phyloP scores from a whole-genome alignment of 2,888 invertebrate species.

The Epsilonema sp. region DNA sequence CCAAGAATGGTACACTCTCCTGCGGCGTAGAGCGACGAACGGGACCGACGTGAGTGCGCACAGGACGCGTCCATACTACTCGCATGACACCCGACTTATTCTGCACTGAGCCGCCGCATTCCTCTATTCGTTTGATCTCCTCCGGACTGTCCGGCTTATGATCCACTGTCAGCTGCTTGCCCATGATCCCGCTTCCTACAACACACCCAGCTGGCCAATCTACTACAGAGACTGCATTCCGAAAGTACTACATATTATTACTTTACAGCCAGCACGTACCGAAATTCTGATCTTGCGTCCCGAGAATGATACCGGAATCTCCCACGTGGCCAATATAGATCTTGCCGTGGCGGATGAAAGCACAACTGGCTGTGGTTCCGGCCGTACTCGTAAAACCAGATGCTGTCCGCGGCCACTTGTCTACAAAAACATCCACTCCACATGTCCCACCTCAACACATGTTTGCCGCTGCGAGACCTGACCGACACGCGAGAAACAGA shows the following conservation, averaged over 20 bases:
- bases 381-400: constrained; percentile 86
- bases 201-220: too few species aligned
- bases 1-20: constrained; percentile 82
- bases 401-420: constrained; percentile 78
- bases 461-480: too few species aligned
- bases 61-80: constrained; percentile 88
- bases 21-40: constrained; percentile 68
- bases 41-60: constrained; percentile 61
- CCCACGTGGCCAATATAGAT: constrained; percentile 94
- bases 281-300: too few species aligned
- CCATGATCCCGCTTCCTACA: not conserved
- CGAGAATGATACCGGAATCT: constrained; percentile 83
- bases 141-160: constrained; percentile 77
- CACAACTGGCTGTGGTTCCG: constrained; percentile 87
- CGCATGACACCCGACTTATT: constrained; percentile 64
- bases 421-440: constrained; percentile 17
- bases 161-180: constrained; percentile 49
- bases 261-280: too few species aligned
- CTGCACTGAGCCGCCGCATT: constrained; percentile 28
- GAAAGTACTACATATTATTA: too few species aligned
- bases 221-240: too few species aligned
- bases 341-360: constrained; percentile 69
- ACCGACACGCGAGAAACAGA: too few species aligned
- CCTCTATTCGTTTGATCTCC: constrained; percentile 59
- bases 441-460: not conserved